A percentile compares a stretch with the other conserved stretches of the same genome.
Conservation (phyloP, 2,888 invertebrate genomes). For the Cheilosia pagana region DNA sequence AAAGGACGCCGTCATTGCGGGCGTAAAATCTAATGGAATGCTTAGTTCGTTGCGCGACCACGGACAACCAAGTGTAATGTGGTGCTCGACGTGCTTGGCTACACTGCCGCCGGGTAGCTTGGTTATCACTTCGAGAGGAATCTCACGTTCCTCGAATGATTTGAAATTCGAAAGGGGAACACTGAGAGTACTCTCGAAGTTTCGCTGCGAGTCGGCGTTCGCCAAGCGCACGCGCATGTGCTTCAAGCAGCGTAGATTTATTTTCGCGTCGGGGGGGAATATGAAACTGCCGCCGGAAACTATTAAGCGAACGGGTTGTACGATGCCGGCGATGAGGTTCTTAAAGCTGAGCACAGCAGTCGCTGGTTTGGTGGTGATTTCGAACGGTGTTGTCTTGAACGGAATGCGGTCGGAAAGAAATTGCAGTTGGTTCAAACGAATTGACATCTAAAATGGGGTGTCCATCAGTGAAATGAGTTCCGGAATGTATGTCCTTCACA, state of each 20-base stretch:
- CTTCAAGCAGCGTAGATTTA: conserved; percentile 82
- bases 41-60: conserved; percentile 90
- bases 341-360: conserved; percentile 85
- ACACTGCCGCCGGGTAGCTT: conserved; percentile 89
- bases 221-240: conserved; percentile 82
- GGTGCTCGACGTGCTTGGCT: conserved; percentile 89
- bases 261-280: conserved; percentile 87
- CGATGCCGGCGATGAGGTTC: conserved; percentile 91
- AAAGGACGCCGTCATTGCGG: conserved; percentile 92
- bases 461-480: neutral
- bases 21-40: conserved; percentile 91
- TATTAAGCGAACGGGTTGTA: conserved; percentile 90
- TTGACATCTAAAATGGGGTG: conserved; percentile 55
- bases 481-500: neutral
- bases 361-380: conserved; percentile 84
- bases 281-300: conserved; percentile 91
- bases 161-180: conserved; percentile 85
- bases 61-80: conserved; percentile 91
- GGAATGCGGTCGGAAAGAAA: conserved; percentile 88
- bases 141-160: conserved; percentile 87
- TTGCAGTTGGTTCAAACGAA: conserved; percentile 86
- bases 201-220: conserved; percentile 1
- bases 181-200: conserved; percentile 82
- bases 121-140: conserved; percentile 88
- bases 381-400: conserved; percentile 82